Evolutionary conservation across 2,888 invertebrate species (phyloP), one percentile per base, ranked within the genome.

Genomic region (Sarcophaga subvicina): DNA sequence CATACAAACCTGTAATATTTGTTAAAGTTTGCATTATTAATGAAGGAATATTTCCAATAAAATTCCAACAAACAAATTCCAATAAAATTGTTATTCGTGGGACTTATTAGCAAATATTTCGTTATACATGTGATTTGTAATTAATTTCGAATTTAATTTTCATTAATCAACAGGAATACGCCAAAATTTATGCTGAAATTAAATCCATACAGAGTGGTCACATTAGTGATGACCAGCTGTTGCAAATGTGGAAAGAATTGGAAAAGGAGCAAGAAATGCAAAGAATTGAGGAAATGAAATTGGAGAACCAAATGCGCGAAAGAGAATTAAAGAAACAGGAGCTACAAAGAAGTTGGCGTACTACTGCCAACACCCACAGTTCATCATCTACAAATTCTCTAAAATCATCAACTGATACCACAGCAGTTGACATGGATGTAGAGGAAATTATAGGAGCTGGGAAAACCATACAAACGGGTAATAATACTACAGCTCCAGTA

Each of bases 171-270:
- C 17, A 87, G 87, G 96, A 96, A 87, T 98, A 97, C 93, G 95
- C 95, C 78, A 96, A 96, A 88, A 90, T 97, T 0, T 96, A 96
- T 93, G 94, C 92, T 1, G 95, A 95, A 89, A 93, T 95, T 69
- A 91, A 93, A 0, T 94, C 94, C 73, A 91, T 94, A 0, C 93
- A 94, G 4, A 94, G 94, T 73, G 93, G 94, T 0, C 91, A 94
- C 0, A 94, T 96, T 2, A 94, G 95, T 0, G 98, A 98, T 88
- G 96, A 96, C 3, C 95, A 96, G 79, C 91, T 98, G 0, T 95
- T 96, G 64, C 96, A 96, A 87, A 95, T 98, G 93, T 97, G 96
- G 95, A 93, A 95, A 14, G 95, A 95, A 87, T 96, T 98, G 12
- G 97, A 98, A 89, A 95, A 95, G 90, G 95, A 96, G 83, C 96